A percentile compares a stretch with the other conserved stretches of the same genome.
phyloP scores from a whole-genome alignment of 2,797 vertebrate species.

The Sebastes matsubarae region DNA sequence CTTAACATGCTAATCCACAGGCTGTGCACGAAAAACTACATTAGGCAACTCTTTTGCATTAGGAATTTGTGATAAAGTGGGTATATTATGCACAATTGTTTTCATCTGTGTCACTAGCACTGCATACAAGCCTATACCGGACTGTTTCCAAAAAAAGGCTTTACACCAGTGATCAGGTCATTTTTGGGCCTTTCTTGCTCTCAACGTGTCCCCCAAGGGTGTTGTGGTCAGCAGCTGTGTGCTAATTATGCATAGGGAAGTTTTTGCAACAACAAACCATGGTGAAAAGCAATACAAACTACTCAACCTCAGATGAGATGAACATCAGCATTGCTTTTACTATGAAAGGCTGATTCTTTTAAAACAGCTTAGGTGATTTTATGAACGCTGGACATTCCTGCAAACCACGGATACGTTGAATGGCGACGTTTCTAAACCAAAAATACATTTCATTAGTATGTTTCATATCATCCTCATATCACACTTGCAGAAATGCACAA shows the following conservation, averaged over 20 bases:
- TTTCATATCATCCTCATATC: no score
- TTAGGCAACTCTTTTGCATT: background rate
- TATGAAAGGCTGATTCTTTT: background rate
- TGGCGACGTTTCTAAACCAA: no score
- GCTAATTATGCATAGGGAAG: background rate
- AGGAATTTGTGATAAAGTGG: background rate
- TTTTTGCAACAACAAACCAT: background rate
- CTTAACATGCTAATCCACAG: background rate
- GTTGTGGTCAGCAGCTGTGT: slow-evolving; percentile 1
- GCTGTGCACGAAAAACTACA: background rate
- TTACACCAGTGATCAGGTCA: background rate
- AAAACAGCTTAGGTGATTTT: background rate
- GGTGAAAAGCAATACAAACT: background rate
- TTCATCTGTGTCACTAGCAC: background rate
- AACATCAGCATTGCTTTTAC: background rate
- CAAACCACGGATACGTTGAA: no score
- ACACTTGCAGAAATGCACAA: background rate
- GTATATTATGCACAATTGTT: background rate
- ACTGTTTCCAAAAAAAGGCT: background rate
- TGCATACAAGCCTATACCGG: background rate
- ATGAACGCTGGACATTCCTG: background rate
- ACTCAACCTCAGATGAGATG: background rate
- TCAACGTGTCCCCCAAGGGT: background rate
- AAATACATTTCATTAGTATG: no score
- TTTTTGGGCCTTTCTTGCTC: background rate